These are phyloP conservation scores for Psilopsiagon aymara DNA, from an alignment of 2,113 vertebrate species.

Conservation along the genomic window DNA sequence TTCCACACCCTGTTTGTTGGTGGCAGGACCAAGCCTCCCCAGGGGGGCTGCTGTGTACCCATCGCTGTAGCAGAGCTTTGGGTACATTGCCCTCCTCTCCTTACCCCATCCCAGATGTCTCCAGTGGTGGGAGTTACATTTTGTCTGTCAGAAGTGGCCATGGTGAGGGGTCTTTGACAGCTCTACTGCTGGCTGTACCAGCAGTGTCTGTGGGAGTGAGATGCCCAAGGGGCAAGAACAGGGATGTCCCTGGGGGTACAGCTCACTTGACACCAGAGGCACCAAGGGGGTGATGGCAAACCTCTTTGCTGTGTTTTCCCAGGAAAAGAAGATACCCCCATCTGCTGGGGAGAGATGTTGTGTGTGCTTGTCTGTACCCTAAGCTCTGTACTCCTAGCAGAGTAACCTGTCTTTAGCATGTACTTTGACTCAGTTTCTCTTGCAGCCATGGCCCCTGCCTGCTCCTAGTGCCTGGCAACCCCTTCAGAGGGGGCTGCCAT, in stretches of 20 bases:
- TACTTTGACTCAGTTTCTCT: not conserved
- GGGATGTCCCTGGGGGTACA: not conserved
- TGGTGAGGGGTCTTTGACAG: accelerated
- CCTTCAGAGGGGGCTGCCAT: not conserved
- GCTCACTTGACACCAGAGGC: not conserved
- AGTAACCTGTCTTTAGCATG: not conserved
- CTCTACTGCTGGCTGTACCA: not conserved
- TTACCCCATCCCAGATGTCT: not conserved
- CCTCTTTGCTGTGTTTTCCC: conserved; percentile 26
- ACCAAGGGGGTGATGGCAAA: not conserved
- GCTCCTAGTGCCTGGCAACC: accelerated
- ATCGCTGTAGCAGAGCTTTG: not conserved
- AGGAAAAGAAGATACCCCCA: not conserved
- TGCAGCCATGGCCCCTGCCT: not conserved
- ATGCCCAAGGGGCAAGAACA: not conserved
- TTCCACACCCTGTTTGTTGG: not conserved
- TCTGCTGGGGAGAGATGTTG: not conserved
- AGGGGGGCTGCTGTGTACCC: not conserved
- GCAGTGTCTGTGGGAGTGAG: not conserved
- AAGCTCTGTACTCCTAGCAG: not conserved
- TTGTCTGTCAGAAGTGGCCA: not conserved
- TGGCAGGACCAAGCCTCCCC: not conserved
- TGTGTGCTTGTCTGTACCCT: not conserved
- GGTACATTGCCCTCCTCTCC: not conserved
- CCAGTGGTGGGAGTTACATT: not conserved